These are phyloP conservation scores for Melanotaenia parkinsoni DNA, from an alignment of 2,797 vertebrate species.

Conservation along the genomic window DNA sequence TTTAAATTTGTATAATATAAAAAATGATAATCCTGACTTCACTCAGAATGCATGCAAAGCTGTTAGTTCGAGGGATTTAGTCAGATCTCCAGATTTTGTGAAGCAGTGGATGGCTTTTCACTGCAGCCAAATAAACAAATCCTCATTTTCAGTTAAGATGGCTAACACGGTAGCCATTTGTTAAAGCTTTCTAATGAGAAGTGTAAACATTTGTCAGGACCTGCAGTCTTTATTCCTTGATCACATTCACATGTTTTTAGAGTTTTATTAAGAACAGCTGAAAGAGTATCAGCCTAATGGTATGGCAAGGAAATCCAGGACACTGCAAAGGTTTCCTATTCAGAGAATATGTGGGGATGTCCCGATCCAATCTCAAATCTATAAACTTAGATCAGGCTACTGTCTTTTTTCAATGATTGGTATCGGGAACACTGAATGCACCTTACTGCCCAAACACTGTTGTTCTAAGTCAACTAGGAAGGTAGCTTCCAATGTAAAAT, in stretches of 20 bases:
- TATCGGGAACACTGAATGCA: too few relatives aligned
- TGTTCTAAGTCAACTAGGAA: too few relatives aligned
- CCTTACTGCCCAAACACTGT: too few relatives aligned
- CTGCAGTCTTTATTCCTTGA: constrained; percentile 4
- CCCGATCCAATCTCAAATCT: too few relatives aligned
- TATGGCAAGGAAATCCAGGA: not conserved
- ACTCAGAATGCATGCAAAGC: not conserved
- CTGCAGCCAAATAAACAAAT: not conserved
- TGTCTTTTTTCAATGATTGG: too few relatives aligned
- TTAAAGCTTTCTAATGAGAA: constrained; percentile 9
- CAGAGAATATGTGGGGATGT: not conserved
- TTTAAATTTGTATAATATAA: not conserved
- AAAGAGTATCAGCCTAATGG: not conserved
- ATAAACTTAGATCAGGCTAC: too few relatives aligned
- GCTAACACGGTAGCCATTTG: not conserved
- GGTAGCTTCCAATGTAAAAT: too few relatives aligned
- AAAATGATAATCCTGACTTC: too few relatives aligned
- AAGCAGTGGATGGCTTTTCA: constrained; percentile 6
- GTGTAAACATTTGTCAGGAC: not conserved
- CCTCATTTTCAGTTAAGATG: constrained; percentile 10
- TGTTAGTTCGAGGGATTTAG: not conserved
- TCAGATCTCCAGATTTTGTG: not conserved
- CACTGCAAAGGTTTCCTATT: not conserved
- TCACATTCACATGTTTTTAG: constrained; percentile 13
- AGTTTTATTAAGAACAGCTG: constrained; percentile 8